Base-by-base conservation (phyloP, 2,888 invertebrate genomes). In the Brassicogethes aeneus region DNA sequence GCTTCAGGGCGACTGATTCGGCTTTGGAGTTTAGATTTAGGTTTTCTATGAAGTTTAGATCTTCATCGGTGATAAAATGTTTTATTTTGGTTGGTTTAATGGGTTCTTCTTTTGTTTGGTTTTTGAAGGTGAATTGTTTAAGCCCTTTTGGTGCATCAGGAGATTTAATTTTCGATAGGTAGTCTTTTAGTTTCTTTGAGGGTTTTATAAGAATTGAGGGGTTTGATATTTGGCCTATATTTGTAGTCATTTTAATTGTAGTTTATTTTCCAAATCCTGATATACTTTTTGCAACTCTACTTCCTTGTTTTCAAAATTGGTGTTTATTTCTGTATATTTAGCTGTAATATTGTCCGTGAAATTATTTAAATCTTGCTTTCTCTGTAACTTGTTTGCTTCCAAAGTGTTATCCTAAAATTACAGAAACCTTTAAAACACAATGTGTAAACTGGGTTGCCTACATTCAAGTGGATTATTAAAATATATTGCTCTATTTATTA, bases 341-440 rank as follows among this genome's bases (percentile, higher is more conserved):
- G 79, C 76, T 57, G 82, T 80, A 70, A 89, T 80, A 66, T 85
- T 82, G 73, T 81, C 80, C 66, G 86, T 79, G 60, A 89, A 87
- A 48, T 75, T 73, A 56, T 82, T 75, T 82, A 84, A 86, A 65
- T 83, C 80, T 39, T 63, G 56, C 59, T 75, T 74, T 23, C 82
- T 65, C 41, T 68, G 61, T 43, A 68, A 68, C 53, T 77, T 68
- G 35, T 70, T 71, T 41, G 66, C 61, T 51, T 70, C 66, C 16
- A 79, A 58, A 16, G 68, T 58, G 16, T 46, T 63, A 44, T 72
- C 71, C 77, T 77, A 38, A 14, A 40, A 43, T 13, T 39, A 37
- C 17, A 15, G 5, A 36, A 40, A 15, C 14, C n/a, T 3, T 40
- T 13, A 23, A 23, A 23, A 23, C 23, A 23, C 23, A 23, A 23